These are phyloP conservation scores for Seison nebaliae DNA, from an alignment of 1,140 invertebrate species.

Conservation along the genomic window DNA sequence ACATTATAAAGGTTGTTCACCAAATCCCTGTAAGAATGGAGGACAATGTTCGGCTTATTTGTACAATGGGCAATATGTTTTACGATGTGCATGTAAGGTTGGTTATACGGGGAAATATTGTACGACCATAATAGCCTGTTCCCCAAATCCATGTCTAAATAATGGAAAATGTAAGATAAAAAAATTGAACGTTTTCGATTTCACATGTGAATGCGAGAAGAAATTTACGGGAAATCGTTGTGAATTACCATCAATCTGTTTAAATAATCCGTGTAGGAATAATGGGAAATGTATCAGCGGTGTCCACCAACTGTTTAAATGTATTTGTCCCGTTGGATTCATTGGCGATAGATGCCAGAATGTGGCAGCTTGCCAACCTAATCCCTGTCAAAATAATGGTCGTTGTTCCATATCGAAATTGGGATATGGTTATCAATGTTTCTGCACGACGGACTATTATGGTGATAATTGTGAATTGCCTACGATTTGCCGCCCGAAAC, in stretches of 20 bases:
- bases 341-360: constrained; percentile 6
- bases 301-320: constrained; percentile 18
- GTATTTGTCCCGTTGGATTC: constrained; percentile 3
- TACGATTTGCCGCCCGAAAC: constrained; percentile 8
- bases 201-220: constrained; percentile 12
- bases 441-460: background rate
- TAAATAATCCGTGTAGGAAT: constrained; percentile 8
- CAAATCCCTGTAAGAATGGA: constrained; percentile 10
- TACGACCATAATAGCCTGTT: no score
- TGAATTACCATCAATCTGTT: constrained; percentile 9
- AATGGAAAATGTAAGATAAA: constrained; percentile 5
- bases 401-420: no score
- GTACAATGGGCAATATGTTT: background rate
- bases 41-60: constrained; percentile 1
- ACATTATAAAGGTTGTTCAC: background rate
- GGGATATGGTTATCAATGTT: background rate
- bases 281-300: constrained; percentile 31
- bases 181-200: constrained; percentile 6
- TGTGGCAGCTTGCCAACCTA: constrained; percentile 7
- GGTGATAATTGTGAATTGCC: background rate
- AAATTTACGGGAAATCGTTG: constrained; percentile 14
- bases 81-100: constrained; percentile 5
- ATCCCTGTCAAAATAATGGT: constrained; percentile 1
- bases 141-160: constrained; percentile 12
- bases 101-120: constrained; percentile 3